These are phyloP conservation scores for Sthenelais limicola DNA, from an alignment of 2,888 invertebrate genomes.

Conservation along the genomic window DNA sequence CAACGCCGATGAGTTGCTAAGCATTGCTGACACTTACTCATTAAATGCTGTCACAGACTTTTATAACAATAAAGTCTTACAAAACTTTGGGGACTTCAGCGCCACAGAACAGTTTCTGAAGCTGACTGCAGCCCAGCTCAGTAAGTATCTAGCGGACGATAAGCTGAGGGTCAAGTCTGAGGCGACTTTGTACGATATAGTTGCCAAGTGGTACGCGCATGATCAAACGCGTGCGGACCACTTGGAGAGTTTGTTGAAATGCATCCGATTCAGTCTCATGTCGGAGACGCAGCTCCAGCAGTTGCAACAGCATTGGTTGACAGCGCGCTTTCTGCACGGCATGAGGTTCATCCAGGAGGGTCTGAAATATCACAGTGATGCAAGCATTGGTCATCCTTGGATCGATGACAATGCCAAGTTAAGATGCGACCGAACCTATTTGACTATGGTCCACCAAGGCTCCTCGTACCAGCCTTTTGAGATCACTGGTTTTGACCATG, in stretches of 20 bases:
- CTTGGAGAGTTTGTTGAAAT: constrained; percentile 57
- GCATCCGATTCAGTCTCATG: constrained; percentile 68
- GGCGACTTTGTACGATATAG: constrained; percentile 60
- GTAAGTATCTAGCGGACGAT: constrained; percentile 61
- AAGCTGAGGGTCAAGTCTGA: constrained; percentile 62
- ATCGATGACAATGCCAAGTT: constrained; percentile 35
- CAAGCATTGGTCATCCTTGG: constrained; percentile 48
- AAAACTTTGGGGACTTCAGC: constrained; percentile 66
- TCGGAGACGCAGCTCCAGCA: constrained; percentile 62
- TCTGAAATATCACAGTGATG: constrained; percentile 50
- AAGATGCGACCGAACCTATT: constrained; percentile 41
- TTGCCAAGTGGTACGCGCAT: constrained; percentile 65
- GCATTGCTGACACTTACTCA: constrained; percentile 69
- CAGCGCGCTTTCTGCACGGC: constrained; percentile 38
- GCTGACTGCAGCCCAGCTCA: constrained; percentile 59
- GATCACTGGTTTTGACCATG: constrained; percentile 66
- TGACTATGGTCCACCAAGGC: constrained; percentile 65
- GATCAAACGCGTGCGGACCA: constrained; percentile 56
- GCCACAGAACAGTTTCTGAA: constrained; percentile 64
- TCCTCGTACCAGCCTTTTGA: constrained; percentile 69
- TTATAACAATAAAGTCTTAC: constrained; percentile 67
- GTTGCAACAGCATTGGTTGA: constrained; percentile 48
- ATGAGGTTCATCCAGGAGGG: constrained; percentile 43
- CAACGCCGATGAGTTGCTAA: constrained; percentile 68
- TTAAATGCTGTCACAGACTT: constrained; percentile 62